phyloP scores from a whole-genome alignment of 2,797 vertebrate genomes.

The Denticeps clupeoides region DNA sequence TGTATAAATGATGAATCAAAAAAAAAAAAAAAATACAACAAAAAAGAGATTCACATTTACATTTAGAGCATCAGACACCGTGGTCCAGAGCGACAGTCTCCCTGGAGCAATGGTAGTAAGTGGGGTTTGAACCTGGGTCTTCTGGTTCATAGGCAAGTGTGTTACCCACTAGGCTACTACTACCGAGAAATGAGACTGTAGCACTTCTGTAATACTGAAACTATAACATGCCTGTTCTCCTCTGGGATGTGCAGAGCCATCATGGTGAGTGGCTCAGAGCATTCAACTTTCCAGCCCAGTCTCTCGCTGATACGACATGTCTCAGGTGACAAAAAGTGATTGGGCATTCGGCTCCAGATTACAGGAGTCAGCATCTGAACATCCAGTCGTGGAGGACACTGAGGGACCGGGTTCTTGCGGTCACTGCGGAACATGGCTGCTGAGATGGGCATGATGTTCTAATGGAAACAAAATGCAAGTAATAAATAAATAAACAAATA shows the following conservation, averaged over 20 bases:
- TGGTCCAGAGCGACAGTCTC: too few relatives aligned
- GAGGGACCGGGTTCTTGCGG: slow-evolving; percentile 77
- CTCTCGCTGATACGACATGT: slow-evolving; percentile 63
- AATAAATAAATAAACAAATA: too few relatives aligned
- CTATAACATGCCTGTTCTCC: slow-evolving; percentile 88
- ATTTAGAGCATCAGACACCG: too few relatives aligned
- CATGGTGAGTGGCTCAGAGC: slow-evolving; percentile 76
- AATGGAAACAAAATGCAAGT: too few relatives aligned
- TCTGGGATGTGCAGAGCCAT: slow-evolving; percentile 92
- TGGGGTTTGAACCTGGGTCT: too few relatives aligned
- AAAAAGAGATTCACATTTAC: too few relatives aligned
- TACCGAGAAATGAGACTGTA: too few relatives aligned
- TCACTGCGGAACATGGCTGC: slow-evolving; percentile 92
- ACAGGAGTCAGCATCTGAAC: slow-evolving; percentile 80
- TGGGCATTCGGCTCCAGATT: slow-evolving; percentile 93
- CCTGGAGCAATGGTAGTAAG: too few relatives aligned
- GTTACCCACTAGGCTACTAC: too few relatives aligned
- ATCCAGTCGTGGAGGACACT: slow-evolving; percentile 77
- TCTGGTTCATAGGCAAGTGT: too few relatives aligned
- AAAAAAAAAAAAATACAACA: neutral
- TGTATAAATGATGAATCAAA: accelerated
- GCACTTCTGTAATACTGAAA: too few relatives aligned
- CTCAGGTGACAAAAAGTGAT: slow-evolving; percentile 70
- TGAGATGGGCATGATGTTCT: slow-evolving; percentile 96
- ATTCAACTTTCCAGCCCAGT: slow-evolving; percentile 78